Percentiles rank a stretch among this genome's conserved stretches.
These are phyloP conservation scores for Lasioglossum zephyrum DNA, from an alignment of 2,888 invertebrate species.

Conservation along the genomic window DNA sequence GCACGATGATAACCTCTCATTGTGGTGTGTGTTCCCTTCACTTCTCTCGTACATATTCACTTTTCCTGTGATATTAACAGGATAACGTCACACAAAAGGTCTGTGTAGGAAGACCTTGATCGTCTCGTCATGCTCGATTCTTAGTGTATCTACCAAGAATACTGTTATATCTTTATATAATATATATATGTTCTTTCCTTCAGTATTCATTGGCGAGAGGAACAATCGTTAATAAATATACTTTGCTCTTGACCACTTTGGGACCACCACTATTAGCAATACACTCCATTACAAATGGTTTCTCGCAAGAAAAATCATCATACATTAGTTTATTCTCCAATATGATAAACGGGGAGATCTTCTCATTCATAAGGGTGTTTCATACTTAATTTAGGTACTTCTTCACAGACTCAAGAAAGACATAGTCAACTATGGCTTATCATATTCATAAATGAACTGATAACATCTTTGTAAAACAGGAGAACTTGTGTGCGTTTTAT, in stretches of 20 bases:
- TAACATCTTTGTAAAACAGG: constrained; percentile 63
- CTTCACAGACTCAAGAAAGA: constrained; percentile 58
- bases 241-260: constrained; percentile 51
- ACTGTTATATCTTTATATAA: constrained; percentile 54
- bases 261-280: constrained; percentile 49
- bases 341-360: constrained; percentile 45
- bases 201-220: constrained; percentile 61
- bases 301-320: constrained; percentile 51
- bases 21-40: constrained; percentile 35
- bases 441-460: constrained; percentile 53
- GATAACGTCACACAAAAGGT: constrained; percentile 48
- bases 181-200: constrained; percentile 37
- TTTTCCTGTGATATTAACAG: constrained; percentile 50
- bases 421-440: constrained; percentile 61
- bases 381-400: constrained; percentile 43
- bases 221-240: constrained; percentile 55
- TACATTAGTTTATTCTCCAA: constrained; percentile 45
- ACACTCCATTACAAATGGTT: constrained; percentile 47
- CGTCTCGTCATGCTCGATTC: constrained; percentile 43
- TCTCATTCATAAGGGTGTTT: constrained; percentile 40
- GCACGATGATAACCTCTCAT: constrained; percentile 44
- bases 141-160: constrained; percentile 57
- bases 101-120: constrained; percentile 29
- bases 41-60: constrained; percentile 16
- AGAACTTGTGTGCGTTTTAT: constrained; percentile 67